These are phyloP conservation scores for Brachirus orientalis DNA, from an alignment of 2,113 vertebrate species.

Conservation along the genomic window DNA sequence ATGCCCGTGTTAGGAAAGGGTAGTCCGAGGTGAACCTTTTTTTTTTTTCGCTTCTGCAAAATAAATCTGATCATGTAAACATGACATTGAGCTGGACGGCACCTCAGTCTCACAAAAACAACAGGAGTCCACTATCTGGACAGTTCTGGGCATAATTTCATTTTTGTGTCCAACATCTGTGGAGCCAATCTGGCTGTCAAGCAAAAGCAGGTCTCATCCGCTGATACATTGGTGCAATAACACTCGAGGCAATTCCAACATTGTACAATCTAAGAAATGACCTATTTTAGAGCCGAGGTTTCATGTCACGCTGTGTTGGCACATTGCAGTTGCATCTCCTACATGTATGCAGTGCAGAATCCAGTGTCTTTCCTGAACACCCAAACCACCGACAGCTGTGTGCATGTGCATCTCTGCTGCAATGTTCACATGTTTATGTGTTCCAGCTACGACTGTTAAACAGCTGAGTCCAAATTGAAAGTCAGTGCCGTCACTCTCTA, in stretches of 20 bases:
- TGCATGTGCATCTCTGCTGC: constrained; percentile 40
- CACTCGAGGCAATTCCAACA: constrained; percentile 50
- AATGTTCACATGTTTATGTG: constrained; percentile 44
- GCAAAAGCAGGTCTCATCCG: constrained; percentile 43
- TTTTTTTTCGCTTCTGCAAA: constrained; percentile 41
- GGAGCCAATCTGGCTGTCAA: constrained; percentile 49
- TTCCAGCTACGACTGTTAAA: constrained; percentile 70
- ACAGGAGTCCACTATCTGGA: constrained; percentile 12
- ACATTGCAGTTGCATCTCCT: constrained; percentile 43
- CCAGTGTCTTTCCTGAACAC: constrained; percentile 39
- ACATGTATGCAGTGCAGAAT: constrained; percentile 52
- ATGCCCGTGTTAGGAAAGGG: constrained; percentile 8
- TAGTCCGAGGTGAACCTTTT: neutral
- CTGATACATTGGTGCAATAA: constrained; percentile 61
- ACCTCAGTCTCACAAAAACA: constrained; percentile 31
- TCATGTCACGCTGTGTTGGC: constrained; percentile 56
- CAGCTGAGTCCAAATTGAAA: constrained; percentile 78
- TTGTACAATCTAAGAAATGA: constrained; percentile 57
- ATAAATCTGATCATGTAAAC: constrained; percentile 48
- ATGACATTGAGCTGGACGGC: constrained; percentile 28
- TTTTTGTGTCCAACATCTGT: constrained; percentile 62
- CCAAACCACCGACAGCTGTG: constrained; percentile 56
- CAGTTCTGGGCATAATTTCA: constrained; percentile 47
- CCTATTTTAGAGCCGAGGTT: constrained; percentile 60
- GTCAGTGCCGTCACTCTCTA: constrained; percentile 69